Evolutionary conservation across 2,113 vertebrate species (phyloP).

Genomic region (Agapornis roseicollis): DNA sequence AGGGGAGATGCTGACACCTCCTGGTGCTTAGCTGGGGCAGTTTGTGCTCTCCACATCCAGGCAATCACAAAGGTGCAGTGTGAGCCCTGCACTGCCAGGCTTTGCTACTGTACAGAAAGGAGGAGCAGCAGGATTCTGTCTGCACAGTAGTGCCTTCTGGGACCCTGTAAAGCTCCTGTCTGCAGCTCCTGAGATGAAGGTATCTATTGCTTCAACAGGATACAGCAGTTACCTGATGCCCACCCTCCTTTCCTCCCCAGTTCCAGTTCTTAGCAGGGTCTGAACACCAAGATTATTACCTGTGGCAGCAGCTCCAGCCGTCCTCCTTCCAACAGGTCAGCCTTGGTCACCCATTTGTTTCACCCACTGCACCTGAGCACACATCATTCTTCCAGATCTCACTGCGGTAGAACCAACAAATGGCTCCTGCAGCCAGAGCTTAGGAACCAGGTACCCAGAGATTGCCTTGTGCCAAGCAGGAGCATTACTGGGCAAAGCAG

Average conservation of each 20-base stretch:
- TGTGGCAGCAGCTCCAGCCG: not conserved
- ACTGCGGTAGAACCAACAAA: not conserved
- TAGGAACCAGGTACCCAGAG: not conserved
- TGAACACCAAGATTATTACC: not conserved
- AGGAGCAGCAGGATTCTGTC: not conserved
- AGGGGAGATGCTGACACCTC: not conserved
- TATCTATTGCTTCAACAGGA: not conserved
- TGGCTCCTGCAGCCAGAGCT: not conserved
- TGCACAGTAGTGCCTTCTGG: not conserved
- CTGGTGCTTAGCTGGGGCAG: not conserved
- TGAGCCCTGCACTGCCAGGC: not conserved
- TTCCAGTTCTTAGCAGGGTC: not conserved
- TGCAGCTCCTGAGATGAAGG: not conserved
- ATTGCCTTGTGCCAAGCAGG: not conserved
- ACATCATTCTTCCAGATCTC: not conserved
- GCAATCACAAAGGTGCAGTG: rapidly evolving
- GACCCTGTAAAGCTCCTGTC: not conserved
- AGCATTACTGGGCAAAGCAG: not conserved
- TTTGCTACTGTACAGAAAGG: not conserved
- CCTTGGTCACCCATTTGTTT: not conserved
- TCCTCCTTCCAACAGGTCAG: not conserved
- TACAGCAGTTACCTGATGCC: not conserved
- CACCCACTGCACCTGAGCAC: not conserved
- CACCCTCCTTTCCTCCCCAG: not conserved
- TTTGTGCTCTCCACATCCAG: not conserved